Percentiles rank a stretch among this genome's conserved stretches.
Evolutionary conservation across 2,797 vertebrate genomes (phyloP).

Genomic region (Capromys pilorides): DNA sequence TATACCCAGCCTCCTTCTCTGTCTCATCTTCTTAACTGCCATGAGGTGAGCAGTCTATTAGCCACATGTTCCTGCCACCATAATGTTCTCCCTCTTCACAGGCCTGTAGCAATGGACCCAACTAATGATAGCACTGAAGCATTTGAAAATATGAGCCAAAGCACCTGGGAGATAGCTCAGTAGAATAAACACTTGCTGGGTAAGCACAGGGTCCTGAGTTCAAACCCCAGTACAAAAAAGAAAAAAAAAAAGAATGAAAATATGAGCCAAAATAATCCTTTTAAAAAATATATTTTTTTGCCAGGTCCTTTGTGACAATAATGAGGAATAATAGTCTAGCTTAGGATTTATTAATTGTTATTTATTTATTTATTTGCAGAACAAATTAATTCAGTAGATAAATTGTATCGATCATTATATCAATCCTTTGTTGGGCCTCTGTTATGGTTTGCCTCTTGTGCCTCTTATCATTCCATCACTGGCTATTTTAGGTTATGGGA

Average conservation of each 20-base stretch:
- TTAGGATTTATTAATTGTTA: neutral
- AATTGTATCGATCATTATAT: neutral
- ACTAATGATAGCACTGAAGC: neutral
- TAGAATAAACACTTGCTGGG: too few species aligned
- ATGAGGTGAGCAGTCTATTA: neutral
- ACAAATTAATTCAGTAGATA: neutral
- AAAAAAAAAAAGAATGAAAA: too few species aligned
- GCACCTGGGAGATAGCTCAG: too few species aligned
- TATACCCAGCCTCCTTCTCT: neutral
- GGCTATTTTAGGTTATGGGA: neutral
- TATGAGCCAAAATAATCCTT: too few species aligned
- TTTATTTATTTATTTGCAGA: neutral
- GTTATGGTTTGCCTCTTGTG: neutral
- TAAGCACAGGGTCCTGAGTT: too few species aligned
- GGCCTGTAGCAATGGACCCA: too few species aligned
- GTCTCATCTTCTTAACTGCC: neutral
- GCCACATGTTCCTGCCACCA: neutral
- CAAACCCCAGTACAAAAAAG: too few species aligned
- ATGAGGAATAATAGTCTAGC: neutral
- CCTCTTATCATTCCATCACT: neutral
- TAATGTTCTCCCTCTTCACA: neutral
- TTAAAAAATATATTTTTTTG: neutral
- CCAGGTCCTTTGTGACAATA: neutral
- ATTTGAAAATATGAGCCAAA: neutral
- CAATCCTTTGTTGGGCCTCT: neutral